These are phyloP conservation scores for Carassius auratus DNA, from an alignment of 2,113 vertebrate genomes.

Conservation along the genomic window DNA sequence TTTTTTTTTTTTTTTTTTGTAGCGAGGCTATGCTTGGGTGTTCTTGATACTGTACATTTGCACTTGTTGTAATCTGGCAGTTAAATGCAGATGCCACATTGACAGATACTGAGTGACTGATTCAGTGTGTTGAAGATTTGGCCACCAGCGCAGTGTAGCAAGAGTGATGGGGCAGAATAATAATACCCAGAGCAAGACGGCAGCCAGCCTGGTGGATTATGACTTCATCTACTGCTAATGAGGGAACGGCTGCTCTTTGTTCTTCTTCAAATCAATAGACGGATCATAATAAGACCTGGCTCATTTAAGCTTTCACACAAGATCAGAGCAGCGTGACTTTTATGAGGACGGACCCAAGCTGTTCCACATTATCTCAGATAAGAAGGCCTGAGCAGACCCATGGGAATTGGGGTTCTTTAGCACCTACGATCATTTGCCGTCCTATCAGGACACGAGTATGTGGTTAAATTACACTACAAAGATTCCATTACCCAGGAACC, in stretches of 20 bases:
- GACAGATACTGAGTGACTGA: background rate
- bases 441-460: background rate
- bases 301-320: conserved; percentile 63
- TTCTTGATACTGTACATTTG: conserved; percentile 17
- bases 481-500: conserved; percentile 19
- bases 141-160: background rate
- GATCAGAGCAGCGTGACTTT: conserved; percentile 62
- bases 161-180: conserved; percentile 7
- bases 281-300: conserved; percentile 65
- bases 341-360: conserved; percentile 51
- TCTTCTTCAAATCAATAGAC: conserved; percentile 71
- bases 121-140: conserved; percentile 15
- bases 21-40: conserved; percentile 4
- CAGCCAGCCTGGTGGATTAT: conserved; percentile 65
- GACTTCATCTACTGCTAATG: conserved; percentile 75
- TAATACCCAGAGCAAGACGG: conserved; percentile 40
- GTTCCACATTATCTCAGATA: conserved; percentile 55
- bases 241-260: conserved; percentile 67
- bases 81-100: conserved; percentile 11
- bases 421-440: conserved; percentile 31
- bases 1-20: background rate
- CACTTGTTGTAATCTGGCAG: background rate
- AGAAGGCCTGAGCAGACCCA: conserved; percentile 44
- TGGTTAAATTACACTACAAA: conserved; percentile 30
- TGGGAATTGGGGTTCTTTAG: conserved; percentile 50